phyloP scores from a whole-genome alignment of 2,113 vertebrate species.

The Sylvia atricapilla region DNA sequence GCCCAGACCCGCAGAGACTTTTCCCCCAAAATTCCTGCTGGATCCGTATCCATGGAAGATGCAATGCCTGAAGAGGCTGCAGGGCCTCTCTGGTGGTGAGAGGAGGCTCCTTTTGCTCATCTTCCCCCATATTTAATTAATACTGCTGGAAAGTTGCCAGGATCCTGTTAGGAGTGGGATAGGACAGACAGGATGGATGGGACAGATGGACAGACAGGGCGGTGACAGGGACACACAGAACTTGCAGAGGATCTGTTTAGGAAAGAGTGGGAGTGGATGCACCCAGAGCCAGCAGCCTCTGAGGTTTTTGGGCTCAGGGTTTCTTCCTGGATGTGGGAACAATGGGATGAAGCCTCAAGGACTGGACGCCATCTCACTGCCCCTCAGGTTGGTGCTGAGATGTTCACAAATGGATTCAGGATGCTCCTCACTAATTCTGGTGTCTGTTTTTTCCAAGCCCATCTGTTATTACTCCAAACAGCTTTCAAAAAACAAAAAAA shows the following conservation, averaged over 20 bases:
- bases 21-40: fast-evolving
- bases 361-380: not conserved
- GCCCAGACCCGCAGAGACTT: fast-evolving
- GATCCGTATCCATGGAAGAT: fast-evolving
- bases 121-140: not conserved
- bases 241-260: not conserved
- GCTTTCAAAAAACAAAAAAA: not conserved
- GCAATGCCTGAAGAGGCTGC: not conserved
- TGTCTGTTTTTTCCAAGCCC: not conserved
- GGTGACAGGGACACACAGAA: not conserved
- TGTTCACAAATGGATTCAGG: not conserved
- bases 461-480: not conserved
- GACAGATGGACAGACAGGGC: not conserved
- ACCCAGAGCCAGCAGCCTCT: not conserved
- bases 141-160: not conserved
- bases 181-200: not conserved
- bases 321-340: not conserved
- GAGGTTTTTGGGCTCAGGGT: not conserved
- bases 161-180: not conserved
- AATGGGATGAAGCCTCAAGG: not conserved
- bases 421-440: not conserved
- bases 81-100: not conserved
- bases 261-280: not conserved
- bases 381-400: not conserved
- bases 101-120: not conserved